Conservation (phyloP, 2,888 invertebrate genomes). For the Apantesis nais region DNA sequence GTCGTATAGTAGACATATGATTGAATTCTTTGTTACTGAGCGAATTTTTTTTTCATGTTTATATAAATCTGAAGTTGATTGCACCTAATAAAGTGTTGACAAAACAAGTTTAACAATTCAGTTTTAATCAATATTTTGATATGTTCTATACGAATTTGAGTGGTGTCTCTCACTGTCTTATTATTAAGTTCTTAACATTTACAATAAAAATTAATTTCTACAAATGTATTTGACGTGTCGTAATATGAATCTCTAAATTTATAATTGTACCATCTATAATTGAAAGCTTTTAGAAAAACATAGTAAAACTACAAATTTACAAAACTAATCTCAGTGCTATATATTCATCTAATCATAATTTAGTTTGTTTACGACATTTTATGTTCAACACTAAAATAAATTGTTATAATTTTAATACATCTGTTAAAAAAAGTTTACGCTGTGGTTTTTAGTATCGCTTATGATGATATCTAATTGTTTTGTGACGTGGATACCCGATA, state of each 20-base stretch:
- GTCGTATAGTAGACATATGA: too few species aligned
- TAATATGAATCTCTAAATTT: conserved; percentile 43
- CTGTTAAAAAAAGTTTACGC: conserved; percentile 72
- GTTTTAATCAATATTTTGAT: neutral
- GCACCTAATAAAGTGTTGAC: neutral
- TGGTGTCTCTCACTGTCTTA: neutral
- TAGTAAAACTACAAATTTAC: conserved; percentile 38
- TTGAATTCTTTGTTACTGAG: too few species aligned
- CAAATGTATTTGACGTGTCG: conserved; percentile 32
- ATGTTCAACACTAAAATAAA: conserved; percentile 62
- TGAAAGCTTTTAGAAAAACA: conserved; percentile 24
- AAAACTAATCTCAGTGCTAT: conserved; percentile 58
- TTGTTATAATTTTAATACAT: conserved; percentile 63
- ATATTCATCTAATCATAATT: conserved; percentile 41
- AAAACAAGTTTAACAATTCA: neutral
- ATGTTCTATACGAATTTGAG: conserved; percentile 1
- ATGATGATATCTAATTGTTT: conserved; percentile 87
- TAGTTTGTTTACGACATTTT: conserved; percentile 48
- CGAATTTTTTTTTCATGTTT: neutral
- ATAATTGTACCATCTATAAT: conserved; percentile 20
- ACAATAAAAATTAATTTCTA: conserved; percentile 13
- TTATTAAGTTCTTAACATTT: conserved; percentile 6
- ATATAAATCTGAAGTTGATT: neutral
- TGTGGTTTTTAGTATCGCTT: conserved; percentile 86
- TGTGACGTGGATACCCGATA: conserved; percentile 88